phyloP scores from a whole-genome alignment of 2,113 vertebrate genomes.

The Eulemur macaco region DNA sequence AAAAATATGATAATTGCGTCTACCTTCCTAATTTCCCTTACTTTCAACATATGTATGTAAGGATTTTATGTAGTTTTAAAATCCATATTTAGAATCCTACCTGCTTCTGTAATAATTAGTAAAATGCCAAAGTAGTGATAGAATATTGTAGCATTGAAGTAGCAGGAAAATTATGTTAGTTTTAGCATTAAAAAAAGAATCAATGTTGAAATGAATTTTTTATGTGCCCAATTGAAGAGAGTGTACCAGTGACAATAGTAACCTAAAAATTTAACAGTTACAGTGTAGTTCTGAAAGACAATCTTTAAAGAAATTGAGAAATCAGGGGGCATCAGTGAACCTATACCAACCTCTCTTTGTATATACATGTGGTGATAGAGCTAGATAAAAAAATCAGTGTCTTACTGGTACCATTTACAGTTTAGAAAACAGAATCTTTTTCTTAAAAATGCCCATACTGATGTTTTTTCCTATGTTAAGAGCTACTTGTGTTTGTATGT shows the following conservation, averaged over 20 bases:
- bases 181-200: slow-evolving; percentile 42
- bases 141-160: slow-evolving; percentile 39
- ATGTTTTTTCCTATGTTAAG: slow-evolving; percentile 28
- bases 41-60: slow-evolving; percentile 15
- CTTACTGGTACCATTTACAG: not conserved
- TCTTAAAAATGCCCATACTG: slow-evolving; percentile 11
- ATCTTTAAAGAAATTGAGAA: slow-evolving; percentile 61
- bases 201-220: not conserved
- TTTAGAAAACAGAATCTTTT: slow-evolving; percentile 39
- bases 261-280: slow-evolving; percentile 18
- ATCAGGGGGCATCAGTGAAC: not conserved
- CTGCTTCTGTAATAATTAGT: slow-evolving; percentile 39
- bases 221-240: not conserved
- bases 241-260: not conserved
- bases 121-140: slow-evolving; percentile 62
- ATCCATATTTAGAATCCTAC: not conserved
- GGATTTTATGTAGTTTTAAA: slow-evolving; percentile 44
- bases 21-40: not conserved
- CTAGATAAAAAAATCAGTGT: not conserved
- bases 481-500: slow-evolving; percentile 53
- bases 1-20: not conserved
- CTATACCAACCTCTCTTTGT: slow-evolving; percentile 51
- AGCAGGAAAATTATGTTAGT: slow-evolving; percentile 49
- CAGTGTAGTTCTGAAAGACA: slow-evolving; percentile 64
- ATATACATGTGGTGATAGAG: not conserved